These are phyloP conservation scores for Mesitornis unicolor DNA, from an alignment of 2,113 vertebrate genomes.

Conservation along the genomic window DNA sequence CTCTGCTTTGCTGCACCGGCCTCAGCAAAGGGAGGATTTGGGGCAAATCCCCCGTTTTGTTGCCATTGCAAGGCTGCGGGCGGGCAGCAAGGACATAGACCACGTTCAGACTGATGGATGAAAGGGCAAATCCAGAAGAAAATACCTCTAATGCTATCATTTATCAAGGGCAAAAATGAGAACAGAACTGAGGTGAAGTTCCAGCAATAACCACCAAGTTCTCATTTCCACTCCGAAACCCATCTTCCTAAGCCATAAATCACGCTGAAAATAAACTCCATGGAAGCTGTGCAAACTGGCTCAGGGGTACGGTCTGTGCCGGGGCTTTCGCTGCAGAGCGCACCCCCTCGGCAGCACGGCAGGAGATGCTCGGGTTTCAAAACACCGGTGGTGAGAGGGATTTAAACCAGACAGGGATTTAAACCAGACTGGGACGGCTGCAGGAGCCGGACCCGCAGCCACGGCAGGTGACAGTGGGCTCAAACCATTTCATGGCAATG, in stretches of 20 bases:
- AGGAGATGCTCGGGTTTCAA: background rate
- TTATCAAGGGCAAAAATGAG: background rate
- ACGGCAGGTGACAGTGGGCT: no score
- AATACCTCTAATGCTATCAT: background rate
- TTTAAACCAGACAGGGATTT: background rate
- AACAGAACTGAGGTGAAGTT: background rate
- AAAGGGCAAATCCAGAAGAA: background rate
- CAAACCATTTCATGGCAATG: no score
- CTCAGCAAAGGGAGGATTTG: no score
- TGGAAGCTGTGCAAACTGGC: background rate
- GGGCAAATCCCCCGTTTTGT: no score
- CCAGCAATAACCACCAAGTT: background rate
- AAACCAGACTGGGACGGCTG: no score
- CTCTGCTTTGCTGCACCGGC: no score
- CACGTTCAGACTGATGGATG: background rate
- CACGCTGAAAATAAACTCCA: background rate
- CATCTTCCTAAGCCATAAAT: background rate
- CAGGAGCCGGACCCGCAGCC: background rate
- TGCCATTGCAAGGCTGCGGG: background rate
- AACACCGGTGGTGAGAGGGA: rapidly evolving
- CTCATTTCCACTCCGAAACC: background rate
- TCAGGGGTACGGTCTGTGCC: background rate
- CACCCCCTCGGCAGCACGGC: no score
- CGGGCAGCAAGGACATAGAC: background rate
- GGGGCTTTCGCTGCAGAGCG: no score